Evolutionary conservation across 2,888 invertebrate genomes (phyloP), one percentile per base, ranked within the genome.

Genomic region (Podabrus alpinus): DNA sequence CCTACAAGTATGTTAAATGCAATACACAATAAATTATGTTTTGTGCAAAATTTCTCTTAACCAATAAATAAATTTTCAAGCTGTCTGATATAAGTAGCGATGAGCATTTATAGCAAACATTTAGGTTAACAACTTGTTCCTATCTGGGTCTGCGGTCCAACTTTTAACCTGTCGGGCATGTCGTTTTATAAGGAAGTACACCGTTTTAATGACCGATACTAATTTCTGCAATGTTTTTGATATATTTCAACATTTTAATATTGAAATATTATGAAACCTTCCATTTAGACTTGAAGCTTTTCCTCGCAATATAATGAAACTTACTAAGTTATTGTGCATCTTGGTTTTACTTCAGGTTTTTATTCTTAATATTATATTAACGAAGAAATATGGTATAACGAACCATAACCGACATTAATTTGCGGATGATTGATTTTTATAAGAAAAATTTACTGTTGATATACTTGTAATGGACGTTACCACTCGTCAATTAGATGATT

Each of bases 111-210:
- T 73, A 45, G 60, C 69, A 69, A 69, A 73, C 71, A 72, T 75
- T 75, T 69, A 72, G 75, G 75, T 75, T 75, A 75, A 68, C 74
- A 74, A 74, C 74, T 68, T 74, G 74, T 68, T 71, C 68, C 25
- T 74, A 75, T 75, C 72, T 75, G 75, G 75, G 75, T 75, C 70
- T 75, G 61, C 71, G 68, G 71, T 66, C 74, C 69, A 75, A 72
- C 75, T 75, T 74, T 69, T 74, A 74, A 74, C 68, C 71, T 66
- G 74, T 68, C 66, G 16, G 71, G 62, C 74, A 19, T 70, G 74
- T 64, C 25, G 73, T 45, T 71, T 61, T 70, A 70, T 45, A 71
- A 68, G 74, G 74, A 74, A 71, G 68, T 71, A 66, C 69, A 71
- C 74, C 74, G 74, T 71, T 74, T 72, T 73, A 69, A 69, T 59